A percentile compares a stretch with the other conserved stretches of the same genome.
phyloP scores from a whole-genome alignment of 2,797 vertebrate genomes.

The Brachyrhaphis roseni region DNA sequence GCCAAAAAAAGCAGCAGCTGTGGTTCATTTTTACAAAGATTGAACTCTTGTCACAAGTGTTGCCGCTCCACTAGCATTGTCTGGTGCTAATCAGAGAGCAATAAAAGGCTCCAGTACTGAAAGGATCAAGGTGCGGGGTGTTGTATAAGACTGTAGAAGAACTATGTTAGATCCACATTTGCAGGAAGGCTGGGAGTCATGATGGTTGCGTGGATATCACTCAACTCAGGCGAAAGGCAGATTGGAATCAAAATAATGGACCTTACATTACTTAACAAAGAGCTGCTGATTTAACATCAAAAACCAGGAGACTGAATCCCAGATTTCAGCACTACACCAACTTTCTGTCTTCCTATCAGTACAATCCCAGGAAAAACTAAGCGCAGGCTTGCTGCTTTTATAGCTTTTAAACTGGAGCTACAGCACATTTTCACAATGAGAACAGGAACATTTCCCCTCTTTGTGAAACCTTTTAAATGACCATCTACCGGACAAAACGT shows the following conservation, averaged over 20 bases:
- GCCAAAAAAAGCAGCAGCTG: conserved; percentile 34
- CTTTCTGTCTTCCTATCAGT: background rate
- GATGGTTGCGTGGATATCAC: conserved; percentile 30
- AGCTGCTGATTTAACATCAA: background rate
- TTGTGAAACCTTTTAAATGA: too few species aligned
- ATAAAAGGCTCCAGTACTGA: conserved; percentile 58
- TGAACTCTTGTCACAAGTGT: conserved; percentile 18
- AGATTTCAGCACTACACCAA: background rate
- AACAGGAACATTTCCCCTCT: too few species aligned
- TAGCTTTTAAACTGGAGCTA: background rate
- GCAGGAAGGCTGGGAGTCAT: conserved; percentile 21
- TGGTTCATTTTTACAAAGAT: conserved; percentile 17
- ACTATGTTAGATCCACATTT: conserved; percentile 28
- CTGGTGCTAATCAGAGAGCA: conserved; percentile 48
- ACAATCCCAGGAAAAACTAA: background rate
- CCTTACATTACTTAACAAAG: background rate
- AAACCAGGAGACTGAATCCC: background rate
- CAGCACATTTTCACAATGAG: too few species aligned
- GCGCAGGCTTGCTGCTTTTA: background rate
- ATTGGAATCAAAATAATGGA: background rate
- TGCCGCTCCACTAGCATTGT: conserved; percentile 20
- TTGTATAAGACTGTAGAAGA: conserved; percentile 51
- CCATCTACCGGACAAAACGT: too few species aligned
- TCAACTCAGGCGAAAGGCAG: conserved; percentile 1
- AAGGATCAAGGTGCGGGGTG: conserved; percentile 32